A percentile compares a stretch with the other conserved stretches of the same genome.
Evolutionary conservation across 2,113 vertebrate genomes (phyloP).

Genomic region (Tympanuchus pallidicinctus): DNA sequence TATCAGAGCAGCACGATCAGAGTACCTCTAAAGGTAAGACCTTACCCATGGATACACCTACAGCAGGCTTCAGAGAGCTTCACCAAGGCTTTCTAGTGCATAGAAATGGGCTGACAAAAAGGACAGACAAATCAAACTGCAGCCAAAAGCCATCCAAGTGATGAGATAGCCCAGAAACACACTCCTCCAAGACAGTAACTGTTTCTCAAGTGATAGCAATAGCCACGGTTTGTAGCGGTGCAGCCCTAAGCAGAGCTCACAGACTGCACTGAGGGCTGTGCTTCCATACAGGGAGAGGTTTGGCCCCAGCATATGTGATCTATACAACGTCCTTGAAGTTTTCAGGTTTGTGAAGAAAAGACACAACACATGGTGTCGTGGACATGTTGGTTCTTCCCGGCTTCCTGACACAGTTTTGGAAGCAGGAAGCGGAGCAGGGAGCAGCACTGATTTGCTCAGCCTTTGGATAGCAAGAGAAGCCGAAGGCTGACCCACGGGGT

Average conservation of each 20-base stretch:
- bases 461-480: background rate
- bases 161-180: background rate
- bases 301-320: background rate
- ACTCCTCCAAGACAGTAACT: background rate
- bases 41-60: background rate
- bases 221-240: background rate
- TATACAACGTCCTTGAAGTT: background rate
- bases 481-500: background rate
- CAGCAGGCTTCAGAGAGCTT: background rate
- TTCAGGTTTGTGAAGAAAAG: background rate
- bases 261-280: background rate
- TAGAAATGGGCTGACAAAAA: background rate
- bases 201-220: background rate
- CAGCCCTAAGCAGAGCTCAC: background rate
- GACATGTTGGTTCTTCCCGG: background rate
- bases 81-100: background rate
- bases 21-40: no score
- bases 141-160: background rate
- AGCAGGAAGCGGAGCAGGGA: background rate
- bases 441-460: fast-evolving
- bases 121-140: background rate
- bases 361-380: background rate
- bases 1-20: background rate
- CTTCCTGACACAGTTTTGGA: background rate
- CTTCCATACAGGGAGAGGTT: background rate